A percentile compares a stretch with the other conserved stretches of the same genome.
Conservation (phyloP, 1,140 invertebrate species). For the Vollenhovia emeryi region DNA sequence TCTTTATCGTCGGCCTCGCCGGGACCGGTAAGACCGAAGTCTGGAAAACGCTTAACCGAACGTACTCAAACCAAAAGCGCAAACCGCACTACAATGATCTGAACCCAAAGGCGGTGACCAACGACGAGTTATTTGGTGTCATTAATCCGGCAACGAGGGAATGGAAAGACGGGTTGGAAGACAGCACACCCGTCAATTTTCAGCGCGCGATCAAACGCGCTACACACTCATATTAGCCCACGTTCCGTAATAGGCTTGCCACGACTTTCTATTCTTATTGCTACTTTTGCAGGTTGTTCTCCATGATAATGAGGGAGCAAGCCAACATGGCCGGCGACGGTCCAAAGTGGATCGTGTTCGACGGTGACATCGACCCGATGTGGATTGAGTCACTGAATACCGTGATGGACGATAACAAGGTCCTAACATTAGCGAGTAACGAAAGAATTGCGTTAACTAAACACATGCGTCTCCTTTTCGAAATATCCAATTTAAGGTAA, state of each 20-base stretch:
- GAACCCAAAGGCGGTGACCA: conserved; percentile 98
- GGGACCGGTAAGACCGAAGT: conserved; percentile 97
- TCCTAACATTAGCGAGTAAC: conserved; percentile 95
- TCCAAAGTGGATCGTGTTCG: conserved; percentile 98
- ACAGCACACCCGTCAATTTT: conserved; percentile 46
- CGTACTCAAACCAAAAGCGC: conserved; percentile 92
- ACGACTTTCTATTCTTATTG: conserved; percentile 54
- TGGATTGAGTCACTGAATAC: conserved; percentile 98
- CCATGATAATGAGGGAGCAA: conserved; percentile 96
- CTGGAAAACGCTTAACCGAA: conserved; percentile 95
- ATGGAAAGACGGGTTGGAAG: conserved; percentile 95
- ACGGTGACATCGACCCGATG: conserved; percentile 99
- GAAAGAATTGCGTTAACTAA: conserved; percentile 97
- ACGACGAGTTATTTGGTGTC: conserved; percentile 97
- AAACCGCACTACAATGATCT: conserved; percentile 96
- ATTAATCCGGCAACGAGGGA: conserved; percentile 98
- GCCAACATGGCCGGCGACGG: conserved; percentile 94
- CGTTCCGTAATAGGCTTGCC: conserved; percentile 27
- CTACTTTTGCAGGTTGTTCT: conserved; percentile 90
- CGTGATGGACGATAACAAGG: conserved; percentile 94
- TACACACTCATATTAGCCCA: conserved; percentile 6
- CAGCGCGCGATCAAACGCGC: conserved; percentile 39
- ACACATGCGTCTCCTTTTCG: conserved; percentile 96
- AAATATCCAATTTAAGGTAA: conserved; percentile 93
- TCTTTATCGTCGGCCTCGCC: conserved; percentile 96